Base-by-base conservation (phyloP, 2,797 vertebrate genomes). In the Malacoctenus gilli region DNA sequence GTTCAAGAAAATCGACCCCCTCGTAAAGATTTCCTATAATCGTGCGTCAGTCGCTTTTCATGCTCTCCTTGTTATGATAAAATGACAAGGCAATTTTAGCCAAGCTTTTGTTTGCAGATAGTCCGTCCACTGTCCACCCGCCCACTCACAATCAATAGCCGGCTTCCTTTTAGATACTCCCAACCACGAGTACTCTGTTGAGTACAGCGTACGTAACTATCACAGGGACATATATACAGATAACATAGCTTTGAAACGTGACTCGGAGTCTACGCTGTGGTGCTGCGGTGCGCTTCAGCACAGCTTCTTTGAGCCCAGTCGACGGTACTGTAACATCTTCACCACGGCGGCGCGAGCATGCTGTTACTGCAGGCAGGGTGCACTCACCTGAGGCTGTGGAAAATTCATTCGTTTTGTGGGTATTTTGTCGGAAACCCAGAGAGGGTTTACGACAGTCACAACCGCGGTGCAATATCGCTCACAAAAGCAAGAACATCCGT, bases 21-120 rank as follows among this genome's bases (percentile, higher is more conserved):
- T 34, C 20, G 55, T 75, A 50, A 65, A 54, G 50, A 73, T 61
- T 55, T 72, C 10, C 51, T 28, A 67, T 62, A 72, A 67, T 68
- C 8, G 1, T 32, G 28, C 42, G 40, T 59, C 37, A 2, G 38
- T 22, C 2, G 22, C 16, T 53, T 61, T 59, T 69, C 56, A 41
- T 59, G 32, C 4, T 51, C 5, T 15, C 36, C 36, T 77, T 47
- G 31, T 73, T 71, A 48, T 67, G 39, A 65, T 56, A 60, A 79
- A 73, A 80, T 43, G 56, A 62, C 37, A 55, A 14, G 42, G 15
- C 39, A 63, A 61, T 72, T 79, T 72, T 44, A 43, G 10, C 46
- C 22, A 43, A n/a, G 63, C 36, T 48, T 74, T 79, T 74, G 62
- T 72, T 73, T 68, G 62, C n/a, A 60, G 63, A 59, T 66, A 14